Base-by-base conservation (phyloP, 2,113 vertebrate genomes). In the Clupea harengus region DNA sequence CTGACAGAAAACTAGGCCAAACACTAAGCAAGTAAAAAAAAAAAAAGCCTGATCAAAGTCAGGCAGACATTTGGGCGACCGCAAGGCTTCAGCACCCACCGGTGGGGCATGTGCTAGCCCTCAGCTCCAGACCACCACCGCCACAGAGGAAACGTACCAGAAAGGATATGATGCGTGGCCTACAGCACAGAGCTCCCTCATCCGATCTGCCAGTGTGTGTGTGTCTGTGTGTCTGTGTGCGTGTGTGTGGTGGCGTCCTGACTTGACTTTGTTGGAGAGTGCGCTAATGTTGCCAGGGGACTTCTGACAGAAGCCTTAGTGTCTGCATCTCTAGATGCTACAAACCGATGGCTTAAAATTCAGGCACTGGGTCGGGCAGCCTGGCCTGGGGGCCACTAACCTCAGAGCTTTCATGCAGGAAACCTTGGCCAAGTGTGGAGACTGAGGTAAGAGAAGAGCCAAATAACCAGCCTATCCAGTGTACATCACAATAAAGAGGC, bases 81-180 rank as follows among this genome's bases (percentile, higher is more conserved):
- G 25, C 64, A 72, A 28, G 64, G 25, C 64, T 72, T 28, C 64
- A 9, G n/a, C 64, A 11, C 64, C 64, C 64, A 72, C 64, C 25
- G 11, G 57, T 25, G 57, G 57, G 22, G 57, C 57, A 64, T 64
- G 57, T 25, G 20, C 20, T 22, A 1, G 60, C 9, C 64, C 8
- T 25, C 64, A 28, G 64, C 64, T 13, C 9, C 25, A 32, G 64
- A 28, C 22, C 64, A 28, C 64, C 64, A 72, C 32, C 64, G 32
- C n/a, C 64, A 72, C 64, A 28, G 64, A 72, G 64, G 64, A 28
- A 25, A 32, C 64, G n/a, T 72, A 72, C n/a, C 64, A 72, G 64
- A 72, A 72, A 72, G 64, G 64, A 25, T 72, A 72, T 72, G 64
- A 72, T 72, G 64, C 64, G 64, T 72, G 64, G 64, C 64, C n/a